phyloP scores from a whole-genome alignment of 2,888 invertebrate species.

The Diogma glabrata region DNA sequence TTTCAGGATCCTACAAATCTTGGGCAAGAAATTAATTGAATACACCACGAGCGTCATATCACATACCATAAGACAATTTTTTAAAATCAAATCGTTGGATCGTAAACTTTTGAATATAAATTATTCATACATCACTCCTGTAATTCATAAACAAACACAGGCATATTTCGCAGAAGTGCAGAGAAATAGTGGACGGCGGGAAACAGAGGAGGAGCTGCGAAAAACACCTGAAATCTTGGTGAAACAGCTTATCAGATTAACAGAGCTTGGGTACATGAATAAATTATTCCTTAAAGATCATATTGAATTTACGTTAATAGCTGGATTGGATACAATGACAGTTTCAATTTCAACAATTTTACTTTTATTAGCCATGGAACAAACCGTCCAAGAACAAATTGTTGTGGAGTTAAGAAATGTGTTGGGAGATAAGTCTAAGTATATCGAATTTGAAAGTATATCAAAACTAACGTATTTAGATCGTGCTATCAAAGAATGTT shows the following conservation, averaged over 20 bases:
- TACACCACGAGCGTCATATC: no score
- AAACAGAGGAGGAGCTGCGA: background rate
- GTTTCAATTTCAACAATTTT: background rate
- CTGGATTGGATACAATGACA: background rate
- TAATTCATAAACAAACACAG: background rate
- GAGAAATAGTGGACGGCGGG: background rate
- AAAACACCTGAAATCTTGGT: background rate
- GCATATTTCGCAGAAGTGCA: no score
- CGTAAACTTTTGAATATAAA: background rate
- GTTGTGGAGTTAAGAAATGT: background rate
- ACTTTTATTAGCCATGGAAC: background rate
- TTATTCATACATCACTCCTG: background rate
- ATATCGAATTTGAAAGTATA: background rate
- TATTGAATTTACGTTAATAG: background rate
- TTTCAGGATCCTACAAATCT: no score
- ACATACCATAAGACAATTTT: background rate
- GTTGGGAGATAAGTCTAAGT: background rate
- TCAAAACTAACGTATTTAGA: background rate
- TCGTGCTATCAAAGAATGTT: background rate
- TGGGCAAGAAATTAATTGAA: no score
- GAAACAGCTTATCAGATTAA: background rate
- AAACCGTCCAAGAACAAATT: background rate
- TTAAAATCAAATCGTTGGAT: background rate
- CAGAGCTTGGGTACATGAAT: background rate
- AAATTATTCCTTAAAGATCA: background rate